Base-by-base conservation (phyloP, 2,797 vertebrate genomes). In the Prunella strophiata region DNA sequence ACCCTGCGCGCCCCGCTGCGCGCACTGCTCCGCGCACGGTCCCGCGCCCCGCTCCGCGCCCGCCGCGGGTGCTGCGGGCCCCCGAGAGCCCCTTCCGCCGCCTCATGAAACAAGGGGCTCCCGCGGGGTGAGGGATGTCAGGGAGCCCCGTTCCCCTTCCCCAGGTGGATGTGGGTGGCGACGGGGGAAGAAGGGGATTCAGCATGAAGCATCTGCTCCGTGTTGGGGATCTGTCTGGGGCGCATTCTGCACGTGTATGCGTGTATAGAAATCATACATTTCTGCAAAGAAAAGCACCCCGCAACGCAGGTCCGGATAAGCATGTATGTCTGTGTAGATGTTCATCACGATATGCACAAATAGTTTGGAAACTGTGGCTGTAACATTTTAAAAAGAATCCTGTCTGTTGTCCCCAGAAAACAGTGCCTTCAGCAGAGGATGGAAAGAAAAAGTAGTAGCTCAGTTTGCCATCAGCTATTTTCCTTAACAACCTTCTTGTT, bases 41-140 rank as follows among this genome's bases (percentile, higher is more conserved):
- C 59, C 11, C 23, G 51, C 34, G 38, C 21, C 52, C 26, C 29
- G 77, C 75, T 55, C 48, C 27, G 58, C 27, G 65, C 54, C 45
- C 43, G 43, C 59, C 43, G 34, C 22, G 27, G 5, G 2, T 50
- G 52, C 40, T 21, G 54, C 62, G 14, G 34, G 2, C 8, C 25
- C 20, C 29, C 10, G 30, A 29, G 40, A 68, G 10, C 16, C 5
- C 17, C 19, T 9, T 17, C 16, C 12, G 32, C 36, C 10, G 16
- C 32, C 57, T 1, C 2, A 0, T 1, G 36, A 17, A n/a, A 13
- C 2, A 8, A 13, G 59, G 30, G 32, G 23, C 2, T 15, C 34
- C 57, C 42, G 38, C 17, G 19, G 22, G 30, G 5, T 17, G n/a
- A 47, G 48, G 29, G 40, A 10, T 27, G 70, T 23, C 45, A 22